Evolutionary conservation across 2,888 invertebrate species (phyloP), one percentile per base, ranked within the genome.

Genomic region (Philhelius pedissequus): DNA sequence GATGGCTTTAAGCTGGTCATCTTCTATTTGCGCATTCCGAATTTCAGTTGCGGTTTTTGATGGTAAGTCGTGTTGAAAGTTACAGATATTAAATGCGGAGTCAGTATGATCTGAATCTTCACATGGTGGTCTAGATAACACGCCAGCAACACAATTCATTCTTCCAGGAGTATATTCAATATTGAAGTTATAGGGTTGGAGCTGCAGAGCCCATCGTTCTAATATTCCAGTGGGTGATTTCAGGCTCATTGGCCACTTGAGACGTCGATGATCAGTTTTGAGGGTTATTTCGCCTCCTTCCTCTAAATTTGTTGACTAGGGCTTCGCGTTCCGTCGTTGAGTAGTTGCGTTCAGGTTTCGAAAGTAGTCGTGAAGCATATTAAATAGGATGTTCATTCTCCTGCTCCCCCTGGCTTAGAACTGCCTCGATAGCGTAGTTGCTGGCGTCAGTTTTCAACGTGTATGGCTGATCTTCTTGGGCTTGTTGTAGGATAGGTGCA

Each of bases 181-280:
- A 0, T 87, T 79, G 3, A 92, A 86, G 40, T 91, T 88, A 75
- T 88, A 92, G 2, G 88, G 86, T 80, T 91, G 90, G 1, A 93
- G 75, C 11, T 84, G 78, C 2, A 92, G 56, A 0, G 90, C 90
- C 93, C 92, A 93, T n/a, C 92, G 73, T 0, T 90, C 90, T 0
- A 93, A 81, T 40, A 92, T 77, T 3, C 91, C 91, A 13, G 88
- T 88, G 0, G 90, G 4, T n/a, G n/a, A n/a, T n/a, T n/a, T n/a
- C n/a, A n/a, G n/a, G n/a, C n/a, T n/a, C n/a, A n/a, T n/a, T n/a
- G 74, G 50, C 68, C 73, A 80, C 32, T 68, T 74, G 6, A 80
- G 25, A 1, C 74, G 69, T 32, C 74, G 74, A 27, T 80, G 74
- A 22, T 80, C 80, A 1, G 74, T 74, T 13, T 58, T 20, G 0